Evolutionary conservation across 2,888 invertebrate species (phyloP), one percentile per base, ranked within the genome.

Genomic region (Lithophane ornitopus): DNA sequence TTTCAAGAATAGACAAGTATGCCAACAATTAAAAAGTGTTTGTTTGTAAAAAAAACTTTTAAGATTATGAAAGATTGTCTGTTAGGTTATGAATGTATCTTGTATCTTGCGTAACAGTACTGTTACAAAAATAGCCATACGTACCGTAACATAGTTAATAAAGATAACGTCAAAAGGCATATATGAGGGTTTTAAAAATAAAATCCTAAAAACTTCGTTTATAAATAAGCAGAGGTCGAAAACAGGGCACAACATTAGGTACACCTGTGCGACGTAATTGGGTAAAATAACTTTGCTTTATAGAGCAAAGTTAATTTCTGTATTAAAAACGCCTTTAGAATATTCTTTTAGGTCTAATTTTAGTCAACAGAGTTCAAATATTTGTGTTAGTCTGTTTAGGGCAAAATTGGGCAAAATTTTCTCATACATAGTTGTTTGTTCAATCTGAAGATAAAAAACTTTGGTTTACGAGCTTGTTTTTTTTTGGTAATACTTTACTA

Each of bases 191-290:
- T 54, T 69, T 67, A 58, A 75, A 83, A 78, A 74, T 76, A 75
- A 83, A 76, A n/a, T 71, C 63, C 56, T 19, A 52, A 77, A 67
- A 78, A 71, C 22, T 81, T 77, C 41, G 68, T 76, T 49, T 70
- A n/a, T 65, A 78, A 79, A 67, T 74, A 70, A 63, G 12, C 59
- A 70, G 59, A 80, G 75, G 80, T 68, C 73, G 49, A 74, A 83
- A 75, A 75, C 12, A 78, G 69, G 52, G 66, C 56, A 61, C 71
- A 78, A 80, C 73, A 82, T 87, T 82, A 87, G n/a, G 52, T 72
- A 80, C 88, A 87, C 83, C 85, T 88, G 80, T 78, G 81, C 68
- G 49, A 58, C 68, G 73, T 81, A 81, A 85, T 82, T 85, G 74
- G 70, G 59, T 68, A 70, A 78, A 77, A 77, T 80, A 76, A 78